Evolutionary conservation across 2,888 invertebrate species (phyloP).

Genomic region (Meloe dianella): DNA sequence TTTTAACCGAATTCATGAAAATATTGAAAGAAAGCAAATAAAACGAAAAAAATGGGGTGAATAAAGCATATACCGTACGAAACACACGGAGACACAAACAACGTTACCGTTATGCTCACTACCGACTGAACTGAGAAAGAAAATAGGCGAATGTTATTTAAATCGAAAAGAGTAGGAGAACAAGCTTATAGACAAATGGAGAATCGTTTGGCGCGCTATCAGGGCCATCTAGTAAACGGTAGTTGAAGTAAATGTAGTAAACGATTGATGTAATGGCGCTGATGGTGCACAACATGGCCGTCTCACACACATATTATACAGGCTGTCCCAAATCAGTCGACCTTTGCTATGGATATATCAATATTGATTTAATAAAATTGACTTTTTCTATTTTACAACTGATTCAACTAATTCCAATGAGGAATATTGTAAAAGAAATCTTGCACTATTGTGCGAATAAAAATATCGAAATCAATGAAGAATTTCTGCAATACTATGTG

Average conservation of each 20-base stretch:
- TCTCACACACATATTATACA: too few species aligned
- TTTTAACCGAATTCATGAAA: background rate
- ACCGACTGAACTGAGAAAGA: slow-evolving; percentile 1
- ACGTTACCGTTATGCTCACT: background rate
- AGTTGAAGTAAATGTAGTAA: background rate
- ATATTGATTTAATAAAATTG: background rate
- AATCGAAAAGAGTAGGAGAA: background rate
- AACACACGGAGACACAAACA: background rate
- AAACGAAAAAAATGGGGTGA: background rate
- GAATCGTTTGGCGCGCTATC: background rate
- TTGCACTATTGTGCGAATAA: slow-evolving; percentile 61
- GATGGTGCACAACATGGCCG: too few species aligned
- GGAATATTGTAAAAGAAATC: slow-evolving; percentile 67
- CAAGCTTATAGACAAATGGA: background rate
- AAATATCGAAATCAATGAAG: slow-evolving; percentile 59
- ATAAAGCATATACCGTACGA: background rate
- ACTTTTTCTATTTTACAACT: background rate
- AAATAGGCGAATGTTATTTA: background rate
- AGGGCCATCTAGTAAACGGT: background rate
- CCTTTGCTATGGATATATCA: too few species aligned
- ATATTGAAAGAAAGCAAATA: background rate
- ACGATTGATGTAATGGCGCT: background rate
- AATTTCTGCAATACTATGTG: slow-evolving; percentile 63
- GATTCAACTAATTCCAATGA: slow-evolving; percentile 46
- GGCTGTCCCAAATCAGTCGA: too few species aligned